phyloP scores from a whole-genome alignment of 2,797 vertebrate genomes.

The Phylloscopus collybita region DNA sequence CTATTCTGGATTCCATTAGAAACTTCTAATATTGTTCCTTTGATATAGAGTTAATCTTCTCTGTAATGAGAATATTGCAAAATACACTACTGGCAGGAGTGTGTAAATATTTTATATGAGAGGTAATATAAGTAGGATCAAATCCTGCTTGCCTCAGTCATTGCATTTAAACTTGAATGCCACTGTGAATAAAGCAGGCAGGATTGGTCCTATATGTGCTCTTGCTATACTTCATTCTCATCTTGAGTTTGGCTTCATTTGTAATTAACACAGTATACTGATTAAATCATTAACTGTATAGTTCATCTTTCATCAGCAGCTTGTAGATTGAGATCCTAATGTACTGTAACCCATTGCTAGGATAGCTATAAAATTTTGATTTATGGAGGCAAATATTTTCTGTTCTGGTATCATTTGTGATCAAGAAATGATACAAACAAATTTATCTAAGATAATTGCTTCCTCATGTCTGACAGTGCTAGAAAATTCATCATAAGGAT shows the following conservation, averaged over 20 bases:
- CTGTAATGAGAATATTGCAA: not conserved
- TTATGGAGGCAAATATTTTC: conserved; percentile 62
- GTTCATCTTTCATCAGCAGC: conserved; percentile 33
- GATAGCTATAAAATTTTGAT: conserved; percentile 39
- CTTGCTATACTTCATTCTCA: conserved; percentile 19
- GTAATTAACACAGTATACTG: conserved; percentile 52
- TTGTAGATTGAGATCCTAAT: conserved; percentile 51
- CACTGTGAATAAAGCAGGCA: not conserved
- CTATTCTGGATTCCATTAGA: conserved; percentile 9
- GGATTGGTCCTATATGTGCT: not conserved
- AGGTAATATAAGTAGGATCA: not conserved
- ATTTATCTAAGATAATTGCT: conserved; percentile 36
- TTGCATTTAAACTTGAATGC: not conserved
- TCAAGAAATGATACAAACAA: conserved; percentile 56
- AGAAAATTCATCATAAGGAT: not conserved
- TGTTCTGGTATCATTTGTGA: conserved; percentile 37
- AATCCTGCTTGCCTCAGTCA: not conserved
- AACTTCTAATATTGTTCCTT: not conserved
- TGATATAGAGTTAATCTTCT: conserved; percentile 14
- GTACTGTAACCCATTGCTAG: conserved; percentile 32
- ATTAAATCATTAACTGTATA: conserved; percentile 52
- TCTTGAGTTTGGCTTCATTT: conserved; percentile 39
- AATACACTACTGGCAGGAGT: not conserved
- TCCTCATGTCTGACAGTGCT: not conserved
- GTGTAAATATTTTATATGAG: conserved; percentile 22